A percentile compares a stretch with the other conserved stretches of the same genome.
Conservation (phyloP, 2,888 invertebrate species). For the Pammene aurita region DNA sequence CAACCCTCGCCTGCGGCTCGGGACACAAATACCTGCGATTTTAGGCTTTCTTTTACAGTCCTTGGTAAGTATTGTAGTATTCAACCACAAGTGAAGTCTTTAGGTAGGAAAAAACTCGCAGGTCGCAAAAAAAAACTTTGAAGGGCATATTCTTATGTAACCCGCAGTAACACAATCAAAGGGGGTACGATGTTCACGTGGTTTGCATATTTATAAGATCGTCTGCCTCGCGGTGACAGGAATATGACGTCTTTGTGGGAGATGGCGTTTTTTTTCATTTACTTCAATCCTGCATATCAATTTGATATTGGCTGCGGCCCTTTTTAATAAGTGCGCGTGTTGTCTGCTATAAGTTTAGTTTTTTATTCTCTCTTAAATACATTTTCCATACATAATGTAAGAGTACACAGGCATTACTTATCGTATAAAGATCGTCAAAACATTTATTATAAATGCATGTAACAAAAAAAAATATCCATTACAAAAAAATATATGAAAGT, state of each 20-base stretch:
- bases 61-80: too few relatives aligned
- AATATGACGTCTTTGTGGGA: conserved; percentile 33
- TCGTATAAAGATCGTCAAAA: too few relatives aligned
- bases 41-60: too few relatives aligned
- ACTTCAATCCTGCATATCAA: conserved; percentile 27
- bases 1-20: too few relatives aligned
- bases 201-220: conserved; percentile 40
- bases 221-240: conserved; percentile 24
- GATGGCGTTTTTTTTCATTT: conserved; percentile 28
- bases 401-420: too few relatives aligned
- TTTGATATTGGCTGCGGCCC: conserved; percentile 2
- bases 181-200: conserved; percentile 35
- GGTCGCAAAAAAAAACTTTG: conserved; percentile 21
- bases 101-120: not conserved
- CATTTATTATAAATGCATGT: too few relatives aligned
- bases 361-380: too few relatives aligned
- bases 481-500: too few relatives aligned
- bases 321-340: conserved; percentile 6
- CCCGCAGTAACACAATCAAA: conserved; percentile 36
- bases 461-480: too few relatives aligned
- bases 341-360: not conserved
- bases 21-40: too few relatives aligned
- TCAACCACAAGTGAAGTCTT: conserved; percentile 10
- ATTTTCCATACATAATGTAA: too few relatives aligned
- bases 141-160: conserved; percentile 31